Evolutionary conservation across 2,797 vertebrate species (phyloP).

Genomic region (Ciconia nigra): DNA sequence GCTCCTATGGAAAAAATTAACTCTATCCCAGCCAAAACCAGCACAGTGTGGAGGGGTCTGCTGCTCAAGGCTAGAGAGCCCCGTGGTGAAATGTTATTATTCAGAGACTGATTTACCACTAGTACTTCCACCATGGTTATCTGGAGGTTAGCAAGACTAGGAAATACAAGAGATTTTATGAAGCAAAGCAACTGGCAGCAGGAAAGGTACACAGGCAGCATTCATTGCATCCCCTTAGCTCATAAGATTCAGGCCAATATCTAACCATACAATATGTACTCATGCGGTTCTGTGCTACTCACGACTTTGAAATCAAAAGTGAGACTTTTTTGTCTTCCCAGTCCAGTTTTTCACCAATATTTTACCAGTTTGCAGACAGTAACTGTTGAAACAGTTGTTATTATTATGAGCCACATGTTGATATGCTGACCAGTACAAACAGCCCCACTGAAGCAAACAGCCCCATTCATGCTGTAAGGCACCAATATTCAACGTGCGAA

Average conservation of each 20-base stretch:
- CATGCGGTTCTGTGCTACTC: neutral
- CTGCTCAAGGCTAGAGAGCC: neutral
- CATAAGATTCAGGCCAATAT: neutral
- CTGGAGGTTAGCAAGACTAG: neutral
- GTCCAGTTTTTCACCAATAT: neutral
- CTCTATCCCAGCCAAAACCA: too few species aligned
- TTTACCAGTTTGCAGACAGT: neutral
- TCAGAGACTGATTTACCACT: neutral
- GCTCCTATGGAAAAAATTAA: too few species aligned
- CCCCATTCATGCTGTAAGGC: neutral
- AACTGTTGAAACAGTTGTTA: neutral
- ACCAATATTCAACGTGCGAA: fast-evolving
- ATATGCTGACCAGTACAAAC: neutral
- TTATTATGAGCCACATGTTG: neutral
- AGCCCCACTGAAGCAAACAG: neutral
- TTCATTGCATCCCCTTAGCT: neutral
- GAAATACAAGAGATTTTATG: neutral
- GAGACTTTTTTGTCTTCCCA: neutral
- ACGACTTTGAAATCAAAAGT: neutral
- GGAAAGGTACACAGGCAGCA: neutral
- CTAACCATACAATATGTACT: fast-evolving
- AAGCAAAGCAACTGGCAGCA: neutral
- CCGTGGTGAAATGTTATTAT: neutral
- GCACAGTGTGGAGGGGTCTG: neutral
- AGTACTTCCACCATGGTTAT: neutral